Evolutionary conservation across 2,797 vertebrate species (phyloP).

Genomic region (Acanthurus tractus): DNA sequence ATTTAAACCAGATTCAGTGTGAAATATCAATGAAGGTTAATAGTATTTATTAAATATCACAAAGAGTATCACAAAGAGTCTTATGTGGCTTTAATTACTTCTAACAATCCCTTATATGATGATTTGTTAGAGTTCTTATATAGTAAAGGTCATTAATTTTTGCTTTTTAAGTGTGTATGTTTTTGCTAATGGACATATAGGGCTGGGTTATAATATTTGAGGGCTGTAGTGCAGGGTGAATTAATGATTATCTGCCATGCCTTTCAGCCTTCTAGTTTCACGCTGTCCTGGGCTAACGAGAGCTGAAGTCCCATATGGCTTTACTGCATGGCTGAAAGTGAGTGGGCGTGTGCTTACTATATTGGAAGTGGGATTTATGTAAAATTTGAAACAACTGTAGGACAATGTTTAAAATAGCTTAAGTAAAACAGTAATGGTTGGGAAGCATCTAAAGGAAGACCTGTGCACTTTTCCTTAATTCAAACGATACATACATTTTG

Average conservation of each 20-base stretch:
- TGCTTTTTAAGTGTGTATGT: neutral
- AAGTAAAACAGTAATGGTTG: constrained; percentile 1
- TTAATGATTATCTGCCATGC: constrained; percentile 12
- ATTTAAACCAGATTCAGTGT: neutral
- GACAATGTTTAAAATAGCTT: constrained; percentile 50
- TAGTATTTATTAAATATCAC: too few species aligned
- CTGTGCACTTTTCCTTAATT: neutral
- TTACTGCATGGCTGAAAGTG: constrained; percentile 37
- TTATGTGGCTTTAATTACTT: neutral
- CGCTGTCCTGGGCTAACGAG: constrained; percentile 59
- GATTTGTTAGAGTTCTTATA: neutral
- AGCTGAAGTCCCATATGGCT: constrained; percentile 72
- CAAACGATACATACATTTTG: neutral
- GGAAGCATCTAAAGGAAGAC: neutral
- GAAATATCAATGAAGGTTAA: neutral
- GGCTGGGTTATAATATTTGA: neutral
- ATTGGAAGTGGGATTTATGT: constrained; percentile 47
- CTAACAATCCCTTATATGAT: neutral
- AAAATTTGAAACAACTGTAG: constrained; percentile 54
- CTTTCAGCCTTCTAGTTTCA: constrained; percentile 50
- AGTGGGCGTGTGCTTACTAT: constrained; percentile 53
- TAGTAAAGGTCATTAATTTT: neutral
- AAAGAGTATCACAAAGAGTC: too few species aligned
- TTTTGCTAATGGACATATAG: neutral
- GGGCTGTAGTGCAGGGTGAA: constrained; percentile 11